Evolutionary conservation across 2,113 vertebrate genomes (phyloP).

Genomic region (Cnemophilus loriae): DNA sequence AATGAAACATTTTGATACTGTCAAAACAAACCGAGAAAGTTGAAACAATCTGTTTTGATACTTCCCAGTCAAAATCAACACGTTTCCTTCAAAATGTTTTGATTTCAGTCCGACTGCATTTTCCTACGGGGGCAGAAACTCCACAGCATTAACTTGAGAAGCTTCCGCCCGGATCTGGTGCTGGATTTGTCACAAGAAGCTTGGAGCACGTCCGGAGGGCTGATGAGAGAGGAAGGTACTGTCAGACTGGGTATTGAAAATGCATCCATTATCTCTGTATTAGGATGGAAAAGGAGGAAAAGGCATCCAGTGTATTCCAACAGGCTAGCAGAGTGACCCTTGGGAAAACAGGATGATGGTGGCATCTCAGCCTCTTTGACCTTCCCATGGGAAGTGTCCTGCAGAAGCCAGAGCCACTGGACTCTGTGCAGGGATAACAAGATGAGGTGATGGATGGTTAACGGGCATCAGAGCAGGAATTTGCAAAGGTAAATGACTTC

Average conservation of each 20-base stretch:
- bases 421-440: neutral
- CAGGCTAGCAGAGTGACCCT: neutral
- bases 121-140: neutral
- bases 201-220: neutral
- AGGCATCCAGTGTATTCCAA: neutral
- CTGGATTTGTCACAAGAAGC: neutral
- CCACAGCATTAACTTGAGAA: neutral
- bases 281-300: neutral
- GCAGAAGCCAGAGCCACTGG: neutral
- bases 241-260: neutral
- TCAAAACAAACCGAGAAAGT: constrained; percentile 31
- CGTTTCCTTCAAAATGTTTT: constrained; percentile 19
- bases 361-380: neutral
- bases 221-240: neutral
- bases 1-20: constrained; percentile 50
- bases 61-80: constrained; percentile 32
- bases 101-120: constrained; percentile 10
- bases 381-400: neutral
- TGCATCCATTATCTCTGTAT: neutral
- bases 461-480: neutral
- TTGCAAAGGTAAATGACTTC: neutral
- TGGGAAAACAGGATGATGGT: neutral
- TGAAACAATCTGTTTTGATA: constrained; percentile 57
- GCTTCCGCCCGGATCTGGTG: accelerated
- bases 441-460: neutral